Evolutionary conservation across 2,888 invertebrate species (phyloP).

Genomic region (Eupithecia inturbata): DNA sequence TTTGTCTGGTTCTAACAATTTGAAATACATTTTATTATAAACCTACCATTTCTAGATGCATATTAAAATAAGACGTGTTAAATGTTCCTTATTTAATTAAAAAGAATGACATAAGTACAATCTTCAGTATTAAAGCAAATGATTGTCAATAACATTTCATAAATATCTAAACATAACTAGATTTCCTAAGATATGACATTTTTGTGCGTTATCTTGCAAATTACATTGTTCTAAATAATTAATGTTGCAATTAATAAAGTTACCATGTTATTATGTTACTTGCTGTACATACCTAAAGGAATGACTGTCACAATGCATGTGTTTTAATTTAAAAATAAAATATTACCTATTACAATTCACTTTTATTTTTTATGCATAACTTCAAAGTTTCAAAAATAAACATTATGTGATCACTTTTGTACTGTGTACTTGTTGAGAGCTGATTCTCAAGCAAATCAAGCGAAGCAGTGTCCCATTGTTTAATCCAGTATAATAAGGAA

Average conservation of each 20-base stretch:
- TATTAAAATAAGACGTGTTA: background rate
- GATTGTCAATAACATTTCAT: no score
- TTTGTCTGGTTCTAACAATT: background rate
- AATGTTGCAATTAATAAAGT: constrained; percentile 50
- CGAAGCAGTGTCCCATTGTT: constrained; percentile 70
- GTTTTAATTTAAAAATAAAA: constrained; percentile 60
- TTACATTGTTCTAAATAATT: constrained; percentile 7
- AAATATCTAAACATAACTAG: background rate
- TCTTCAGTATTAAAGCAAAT: constrained; percentile 44
- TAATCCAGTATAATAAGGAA: constrained; percentile 83
- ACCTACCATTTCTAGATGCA: background rate
- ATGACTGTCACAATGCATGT: constrained; percentile 50
- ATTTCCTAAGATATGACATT: background rate
- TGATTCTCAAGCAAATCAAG: constrained; percentile 74
- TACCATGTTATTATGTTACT: constrained; percentile 57
- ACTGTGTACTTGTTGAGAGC: constrained; percentile 59
- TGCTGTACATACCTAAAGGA: constrained; percentile 50
- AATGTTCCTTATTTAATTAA: constrained; percentile 23
- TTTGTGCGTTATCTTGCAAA: background rate
- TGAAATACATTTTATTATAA: background rate
- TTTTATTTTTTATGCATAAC: constrained; percentile 50
- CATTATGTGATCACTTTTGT: constrained; percentile 66
- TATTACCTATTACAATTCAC: constrained; percentile 47
- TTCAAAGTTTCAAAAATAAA: constrained; percentile 74
- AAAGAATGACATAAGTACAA: constrained; percentile 19